Percentiles rank a stretch among this genome's conserved stretches.
Evolutionary conservation across 2,113 vertebrate genomes (phyloP).

Genomic region (Tylochromis polylepis): DNA sequence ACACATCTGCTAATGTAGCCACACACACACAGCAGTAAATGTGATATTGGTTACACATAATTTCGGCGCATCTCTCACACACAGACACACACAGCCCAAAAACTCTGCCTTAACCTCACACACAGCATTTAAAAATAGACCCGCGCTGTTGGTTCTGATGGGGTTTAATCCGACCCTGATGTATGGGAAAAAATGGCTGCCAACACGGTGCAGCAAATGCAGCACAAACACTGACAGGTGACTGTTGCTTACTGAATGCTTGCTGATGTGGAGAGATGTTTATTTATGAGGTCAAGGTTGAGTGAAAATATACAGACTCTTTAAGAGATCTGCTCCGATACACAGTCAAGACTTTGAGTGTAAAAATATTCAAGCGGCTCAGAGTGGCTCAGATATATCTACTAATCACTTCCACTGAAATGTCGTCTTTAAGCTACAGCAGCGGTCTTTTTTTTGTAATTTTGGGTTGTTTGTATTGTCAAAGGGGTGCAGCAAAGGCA

Average conservation of each 20-base stretch:
- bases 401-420: neutral
- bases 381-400: neutral
- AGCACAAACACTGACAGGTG: neutral
- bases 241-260: neutral
- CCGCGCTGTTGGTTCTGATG: neutral
- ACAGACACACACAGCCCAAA: neutral
- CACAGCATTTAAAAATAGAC: neutral
- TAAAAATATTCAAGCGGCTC: neutral
- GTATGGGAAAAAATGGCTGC: neutral
- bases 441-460: neutral
- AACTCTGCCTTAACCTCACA: neutral
- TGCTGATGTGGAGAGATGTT: neutral
- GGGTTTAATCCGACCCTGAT: neutral
- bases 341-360: neutral
- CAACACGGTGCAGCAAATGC: neutral
- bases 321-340: neutral
- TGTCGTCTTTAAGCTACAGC: fast-evolving
- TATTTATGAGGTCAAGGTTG: neutral
- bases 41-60: conserved; percentile 1
- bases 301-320: neutral
- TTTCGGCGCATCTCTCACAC: neutral
- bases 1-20: conserved; percentile 76
- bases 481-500: fast-evolving
- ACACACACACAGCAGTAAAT: conserved; percentile 17
- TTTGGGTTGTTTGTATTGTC: neutral